Evolutionary conservation across 2,113 vertebrate species (phyloP).

Genomic region (Pardalotus punctatus): DNA sequence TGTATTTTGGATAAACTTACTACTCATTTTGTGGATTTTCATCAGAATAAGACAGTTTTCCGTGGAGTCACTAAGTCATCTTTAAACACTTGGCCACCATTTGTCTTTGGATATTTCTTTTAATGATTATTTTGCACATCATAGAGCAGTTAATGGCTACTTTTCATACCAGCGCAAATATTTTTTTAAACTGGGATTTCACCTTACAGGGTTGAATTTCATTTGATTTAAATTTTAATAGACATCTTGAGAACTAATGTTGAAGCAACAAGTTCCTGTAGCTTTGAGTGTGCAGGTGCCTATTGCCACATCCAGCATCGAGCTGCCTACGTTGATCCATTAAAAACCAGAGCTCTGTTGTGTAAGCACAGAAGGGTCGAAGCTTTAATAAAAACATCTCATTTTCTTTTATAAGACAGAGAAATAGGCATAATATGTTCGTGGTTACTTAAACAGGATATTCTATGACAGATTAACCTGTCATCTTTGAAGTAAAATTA

Average conservation of each 20-base stretch:
- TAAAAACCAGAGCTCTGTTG: background rate
- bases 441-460: background rate
- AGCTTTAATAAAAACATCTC: background rate
- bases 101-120: background rate
- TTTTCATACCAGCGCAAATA: background rate
- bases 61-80: background rate
- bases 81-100: background rate
- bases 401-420: background rate
- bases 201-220: background rate
- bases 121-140: background rate
- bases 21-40: background rate
- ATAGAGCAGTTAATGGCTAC: background rate
- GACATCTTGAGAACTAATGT: background rate
- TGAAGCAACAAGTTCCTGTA: background rate
- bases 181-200: background rate
- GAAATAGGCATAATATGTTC: background rate
- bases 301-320: background rate
- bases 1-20: background rate
- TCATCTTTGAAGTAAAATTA: background rate
- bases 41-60: background rate
- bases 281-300: background rate
- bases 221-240: background rate
- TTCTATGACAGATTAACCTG: background rate
- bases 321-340: background rate
- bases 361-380: background rate